Conservation (phyloP, 2,888 invertebrate species). For the Diadegma fenestrale region DNA sequence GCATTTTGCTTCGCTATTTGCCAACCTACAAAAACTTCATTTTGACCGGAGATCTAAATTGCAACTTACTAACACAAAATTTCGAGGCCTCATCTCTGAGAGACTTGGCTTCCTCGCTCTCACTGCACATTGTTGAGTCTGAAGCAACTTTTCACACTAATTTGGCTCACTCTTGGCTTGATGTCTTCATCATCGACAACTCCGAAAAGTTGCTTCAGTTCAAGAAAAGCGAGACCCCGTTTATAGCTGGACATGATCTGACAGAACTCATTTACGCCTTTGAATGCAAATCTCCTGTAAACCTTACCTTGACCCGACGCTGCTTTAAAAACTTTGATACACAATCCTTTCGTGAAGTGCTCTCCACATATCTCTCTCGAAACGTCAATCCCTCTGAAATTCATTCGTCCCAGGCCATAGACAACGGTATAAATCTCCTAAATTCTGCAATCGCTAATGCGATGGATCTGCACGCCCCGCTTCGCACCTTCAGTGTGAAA, state of each 20-base stretch:
- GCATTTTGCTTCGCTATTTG: not conserved
- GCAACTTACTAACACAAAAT: not conserved
- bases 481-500: not conserved
- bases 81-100: not conserved
- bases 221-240: not conserved
- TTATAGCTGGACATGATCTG: constrained; percentile 16
- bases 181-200: not conserved
- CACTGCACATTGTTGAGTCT: not conserved
- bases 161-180: not conserved
- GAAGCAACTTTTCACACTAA: not conserved
- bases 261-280: too few species aligned
- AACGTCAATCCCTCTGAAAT: too few species aligned
- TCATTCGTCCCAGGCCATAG: too few species aligned
- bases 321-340: too few species aligned
- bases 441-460: not conserved
- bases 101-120: not conserved
- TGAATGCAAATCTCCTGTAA: too few species aligned
- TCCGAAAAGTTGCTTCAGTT: not conserved
- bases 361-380: too few species aligned
- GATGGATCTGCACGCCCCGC: not conserved
- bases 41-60: constrained; percentile 37
- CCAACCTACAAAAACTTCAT: constrained; percentile 33
- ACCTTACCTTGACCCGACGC: too few species aligned
- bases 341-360: too few species aligned
- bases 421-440: too few species aligned